phyloP scores from a whole-genome alignment of 2,113 vertebrate genomes.

The Platichthys stellatus region DNA sequence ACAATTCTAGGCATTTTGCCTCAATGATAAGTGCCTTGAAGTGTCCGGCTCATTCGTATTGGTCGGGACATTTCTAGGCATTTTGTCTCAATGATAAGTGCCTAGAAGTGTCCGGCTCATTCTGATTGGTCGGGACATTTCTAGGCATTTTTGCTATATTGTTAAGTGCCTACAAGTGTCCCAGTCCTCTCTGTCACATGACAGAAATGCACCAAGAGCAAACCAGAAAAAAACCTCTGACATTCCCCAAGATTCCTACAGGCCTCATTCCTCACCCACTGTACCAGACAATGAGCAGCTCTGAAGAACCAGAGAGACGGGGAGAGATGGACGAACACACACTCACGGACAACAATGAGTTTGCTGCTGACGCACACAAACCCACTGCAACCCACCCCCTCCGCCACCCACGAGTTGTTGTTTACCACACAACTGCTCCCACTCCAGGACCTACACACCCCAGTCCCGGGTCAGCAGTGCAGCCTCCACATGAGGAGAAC shows the following conservation, averaged over 20 bases:
- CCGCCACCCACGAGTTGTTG: constrained; percentile 44
- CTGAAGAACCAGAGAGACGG: constrained; percentile 33
- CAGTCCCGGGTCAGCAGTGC: constrained; percentile 47
- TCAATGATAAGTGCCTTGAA: too few relatives aligned
- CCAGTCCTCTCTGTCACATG: constrained; percentile 59
- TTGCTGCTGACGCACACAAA: constrained; percentile 6
- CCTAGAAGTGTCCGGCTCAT: too few relatives aligned
- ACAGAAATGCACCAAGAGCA: constrained; percentile 54
- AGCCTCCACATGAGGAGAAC: constrained; percentile 35
- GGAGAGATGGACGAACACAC: constrained; percentile 25
- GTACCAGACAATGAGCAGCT: constrained; percentile 65
- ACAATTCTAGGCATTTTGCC: too few relatives aligned
- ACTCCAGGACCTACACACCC: constrained; percentile 45
- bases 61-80: too few relatives aligned
- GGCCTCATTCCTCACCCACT: constrained; percentile 64
- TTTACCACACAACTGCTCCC: constrained; percentile 54
- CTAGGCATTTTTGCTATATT: too few relatives aligned
- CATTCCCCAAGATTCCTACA: constrained; percentile 57
- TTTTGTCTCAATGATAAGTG: too few relatives aligned
- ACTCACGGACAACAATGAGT: constrained; percentile 55
- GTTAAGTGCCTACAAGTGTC: too few relatives aligned
- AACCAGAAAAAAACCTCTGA: constrained; percentile 36
- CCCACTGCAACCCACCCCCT: neutral
- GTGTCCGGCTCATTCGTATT: too few relatives aligned
- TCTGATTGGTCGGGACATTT: too few relatives aligned